phyloP scores from a whole-genome alignment of 2,797 vertebrate species.

The Sebastiscus albofasciatus region DNA sequence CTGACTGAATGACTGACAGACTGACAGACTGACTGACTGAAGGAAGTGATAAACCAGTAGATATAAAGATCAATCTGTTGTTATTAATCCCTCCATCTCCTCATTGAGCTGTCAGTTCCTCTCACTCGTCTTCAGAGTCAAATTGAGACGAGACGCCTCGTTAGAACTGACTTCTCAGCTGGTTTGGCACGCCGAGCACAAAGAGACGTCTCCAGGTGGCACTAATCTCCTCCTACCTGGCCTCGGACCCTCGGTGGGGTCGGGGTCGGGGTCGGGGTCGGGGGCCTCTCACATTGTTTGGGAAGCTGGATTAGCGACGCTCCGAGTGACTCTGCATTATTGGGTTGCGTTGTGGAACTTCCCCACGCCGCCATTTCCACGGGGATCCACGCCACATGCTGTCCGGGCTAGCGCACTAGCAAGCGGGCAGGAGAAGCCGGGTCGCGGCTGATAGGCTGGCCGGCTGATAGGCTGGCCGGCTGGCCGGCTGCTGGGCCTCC shows the following conservation, averaged over 20 bases:
- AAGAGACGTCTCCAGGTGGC: slow-evolving; percentile 21
- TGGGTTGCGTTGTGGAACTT: slow-evolving; percentile 63
- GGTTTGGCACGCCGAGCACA: neutral
- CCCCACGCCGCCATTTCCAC: slow-evolving; percentile 76
- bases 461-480: neutral
- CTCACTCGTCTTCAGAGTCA: neutral
- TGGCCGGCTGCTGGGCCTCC: too few species aligned
- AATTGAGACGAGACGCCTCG: neutral
- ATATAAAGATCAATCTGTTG: neutral
- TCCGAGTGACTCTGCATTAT: slow-evolving; percentile 89
- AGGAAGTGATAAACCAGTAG: too few species aligned
- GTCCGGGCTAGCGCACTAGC: slow-evolving; percentile 84
- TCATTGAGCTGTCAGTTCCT: neutral
- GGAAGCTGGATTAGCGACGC: slow-evolving; percentile 86
- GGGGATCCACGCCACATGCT: slow-evolving; percentile 90
- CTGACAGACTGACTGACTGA: neutral
- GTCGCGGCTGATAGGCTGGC: slow-evolving; percentile 41
- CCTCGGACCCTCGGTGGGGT: slow-evolving; percentile 73
- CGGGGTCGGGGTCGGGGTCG: slow-evolving; percentile 69
- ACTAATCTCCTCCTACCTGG: slow-evolving; percentile 63
- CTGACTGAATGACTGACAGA: too few species aligned
- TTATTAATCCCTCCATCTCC: neutral
- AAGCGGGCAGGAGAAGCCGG: slow-evolving; percentile 53
- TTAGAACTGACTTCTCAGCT: neutral
- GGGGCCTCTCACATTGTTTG: slow-evolving; percentile 85